phyloP scores from a whole-genome alignment of 2,113 vertebrate species.

The Pogona vitticeps region DNA sequence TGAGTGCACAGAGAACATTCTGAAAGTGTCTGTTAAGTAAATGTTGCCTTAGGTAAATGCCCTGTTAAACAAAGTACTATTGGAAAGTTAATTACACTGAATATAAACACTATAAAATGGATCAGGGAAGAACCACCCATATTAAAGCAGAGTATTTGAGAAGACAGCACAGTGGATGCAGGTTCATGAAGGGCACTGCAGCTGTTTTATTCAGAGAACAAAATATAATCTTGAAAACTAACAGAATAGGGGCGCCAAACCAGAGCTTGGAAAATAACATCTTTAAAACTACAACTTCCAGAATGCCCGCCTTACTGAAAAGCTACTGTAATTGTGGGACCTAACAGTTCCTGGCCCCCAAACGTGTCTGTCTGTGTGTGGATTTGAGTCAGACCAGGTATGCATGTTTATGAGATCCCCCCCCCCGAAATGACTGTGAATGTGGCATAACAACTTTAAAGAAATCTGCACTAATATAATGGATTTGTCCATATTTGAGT shows the following conservation, averaged over 20 bases:
- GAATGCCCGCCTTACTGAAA: neutral
- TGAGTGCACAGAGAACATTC: constrained; percentile 12
- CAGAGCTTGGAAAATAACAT: constrained; percentile 15
- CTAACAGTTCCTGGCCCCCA: neutral
- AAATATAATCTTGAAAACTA: constrained; percentile 35
- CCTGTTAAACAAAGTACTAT: neutral
- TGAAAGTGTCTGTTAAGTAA: neutral
- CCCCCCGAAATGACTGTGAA: neutral
- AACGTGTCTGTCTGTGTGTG: neutral
- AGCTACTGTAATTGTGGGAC: neutral
- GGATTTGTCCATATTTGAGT: too few relatives aligned
- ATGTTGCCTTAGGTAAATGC: neutral
- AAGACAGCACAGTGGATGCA: neutral
- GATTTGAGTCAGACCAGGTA: neutral
- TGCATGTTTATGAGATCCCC: too few relatives aligned
- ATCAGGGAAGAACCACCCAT: constrained; percentile 26
- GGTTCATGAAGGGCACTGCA: neutral
- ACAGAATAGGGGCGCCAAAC: constrained; percentile 38
- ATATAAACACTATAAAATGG: neutral
- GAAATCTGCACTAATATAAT: neutral
- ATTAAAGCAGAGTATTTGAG: neutral
- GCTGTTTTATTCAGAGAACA: constrained; percentile 9
- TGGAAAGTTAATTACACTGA: constrained; percentile 45
- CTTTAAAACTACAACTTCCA: too few relatives aligned
- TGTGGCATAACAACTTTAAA: neutral